Percentiles rank a stretch among this genome's conserved stretches.
Evolutionary conservation across 2,888 invertebrate genomes (phyloP).

Genomic region (Dasypogon diadema): DNA sequence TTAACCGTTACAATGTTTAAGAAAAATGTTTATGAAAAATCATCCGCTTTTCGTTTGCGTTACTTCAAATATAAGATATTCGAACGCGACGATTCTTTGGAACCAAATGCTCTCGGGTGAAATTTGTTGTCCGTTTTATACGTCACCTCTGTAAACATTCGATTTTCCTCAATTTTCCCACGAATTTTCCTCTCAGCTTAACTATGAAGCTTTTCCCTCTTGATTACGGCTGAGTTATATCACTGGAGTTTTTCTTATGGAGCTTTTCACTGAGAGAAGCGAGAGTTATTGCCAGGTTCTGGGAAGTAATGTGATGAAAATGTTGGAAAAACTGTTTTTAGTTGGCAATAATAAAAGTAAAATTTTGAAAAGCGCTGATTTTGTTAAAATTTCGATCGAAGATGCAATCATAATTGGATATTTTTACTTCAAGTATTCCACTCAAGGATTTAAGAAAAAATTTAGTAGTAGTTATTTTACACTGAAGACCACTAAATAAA

Average conservation of each 20-base stretch:
- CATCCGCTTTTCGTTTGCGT: slow-evolving; percentile 6
- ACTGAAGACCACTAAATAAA: too few species aligned
- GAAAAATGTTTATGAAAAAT: background rate
- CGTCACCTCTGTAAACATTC: slow-evolving; percentile 28
- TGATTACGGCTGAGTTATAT: background rate
- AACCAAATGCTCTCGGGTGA: slow-evolving; percentile 25
- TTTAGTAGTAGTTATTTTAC: too few species aligned
- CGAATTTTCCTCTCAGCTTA: slow-evolving; percentile 11
- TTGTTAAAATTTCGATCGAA: too few species aligned
- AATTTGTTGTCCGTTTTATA: slow-evolving; percentile 34
- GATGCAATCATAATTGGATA: too few species aligned
- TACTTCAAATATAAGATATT: background rate
- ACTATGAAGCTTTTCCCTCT: slow-evolving; percentile 13
- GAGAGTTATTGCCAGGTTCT: slow-evolving; percentile 3
- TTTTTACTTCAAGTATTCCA: too few species aligned
- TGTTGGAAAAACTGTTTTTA: too few species aligned
- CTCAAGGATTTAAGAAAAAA: too few species aligned
- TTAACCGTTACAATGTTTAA: background rate
- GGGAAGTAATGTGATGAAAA: too few species aligned
- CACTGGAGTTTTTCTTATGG: slow-evolving; percentile 5
- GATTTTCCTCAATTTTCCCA: slow-evolving; percentile 21
- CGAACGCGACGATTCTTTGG: slow-evolving; percentile 36
- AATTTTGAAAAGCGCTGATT: too few species aligned
- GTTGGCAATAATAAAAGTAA: too few species aligned
- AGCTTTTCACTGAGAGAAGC: background rate